A percentile compares a stretch with the other conserved stretches of the same genome.
phyloP scores from a whole-genome alignment of 2,888 invertebrate genomes.

The Nemotelus pantherinus region DNA sequence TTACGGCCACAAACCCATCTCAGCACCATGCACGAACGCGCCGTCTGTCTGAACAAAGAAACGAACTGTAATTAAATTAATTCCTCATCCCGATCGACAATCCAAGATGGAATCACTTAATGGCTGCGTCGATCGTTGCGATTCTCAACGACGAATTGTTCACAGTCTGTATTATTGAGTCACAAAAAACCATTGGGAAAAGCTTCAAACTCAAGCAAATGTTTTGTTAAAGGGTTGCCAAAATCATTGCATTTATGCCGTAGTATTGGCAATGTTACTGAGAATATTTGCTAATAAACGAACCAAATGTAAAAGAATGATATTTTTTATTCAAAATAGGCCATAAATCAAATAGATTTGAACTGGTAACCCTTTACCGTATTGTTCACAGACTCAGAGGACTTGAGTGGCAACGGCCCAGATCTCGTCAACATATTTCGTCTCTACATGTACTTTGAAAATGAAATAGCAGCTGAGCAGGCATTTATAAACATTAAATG shows the following conservation, averaged over 20 bases:
- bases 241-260: background rate
- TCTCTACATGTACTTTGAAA: background rate
- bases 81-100: conserved; percentile 37
- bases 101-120: conserved; percentile 33
- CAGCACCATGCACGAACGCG: conserved; percentile 3
- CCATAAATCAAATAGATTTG: too few species aligned
- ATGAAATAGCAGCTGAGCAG: background rate
- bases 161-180: background rate
- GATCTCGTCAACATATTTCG: background rate
- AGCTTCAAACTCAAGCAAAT: background rate
- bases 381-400: too few species aligned
- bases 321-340: too few species aligned
- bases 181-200: background rate
- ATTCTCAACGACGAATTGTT: conserved; percentile 26
- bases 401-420: too few species aligned
- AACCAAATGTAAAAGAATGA: too few species aligned
- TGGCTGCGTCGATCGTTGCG: conserved; percentile 22
- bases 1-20: background rate
- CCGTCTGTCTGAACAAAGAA: conserved; percentile 18
- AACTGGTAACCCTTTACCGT: too few species aligned
- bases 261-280: too few species aligned
- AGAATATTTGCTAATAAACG: too few species aligned
- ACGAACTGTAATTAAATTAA: conserved; percentile 41
- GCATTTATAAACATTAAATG: conserved; percentile 1
- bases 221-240: background rate